Base-by-base conservation (phyloP, 2,797 vertebrate genomes). In the Xyrichtys novacula region DNA sequence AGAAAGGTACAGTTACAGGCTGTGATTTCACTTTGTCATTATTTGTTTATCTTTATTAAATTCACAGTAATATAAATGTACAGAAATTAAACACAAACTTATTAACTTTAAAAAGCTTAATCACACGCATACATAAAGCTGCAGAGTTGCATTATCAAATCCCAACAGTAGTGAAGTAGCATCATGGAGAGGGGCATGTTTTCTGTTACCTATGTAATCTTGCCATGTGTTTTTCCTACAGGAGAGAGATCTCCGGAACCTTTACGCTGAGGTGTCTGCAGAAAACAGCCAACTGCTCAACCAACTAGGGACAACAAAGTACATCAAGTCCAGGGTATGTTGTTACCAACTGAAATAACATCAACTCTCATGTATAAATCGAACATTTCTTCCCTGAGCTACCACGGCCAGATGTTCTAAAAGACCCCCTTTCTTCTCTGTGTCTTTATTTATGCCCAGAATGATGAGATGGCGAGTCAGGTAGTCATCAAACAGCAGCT, bases 231-330 rank as follows among this genome's bases (percentile, higher is more conserved):
- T 66, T 56, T 19, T 34, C 1, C 57, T 80, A 62, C 81, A 99
- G 98, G 96, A 98, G 85, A 95, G 90, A 75, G 89, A 93, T 61
- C 78, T 96, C 9, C 76, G 92, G 29, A 96, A 94, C 57, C 93
- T 82, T 23, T 98, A 91, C 53, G 92, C 94, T 11, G 94, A 96
- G 83, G 88, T 91, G 2, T 85, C 92, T 16, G 97, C 94, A 28
- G 88, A 95, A 64, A 95, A 95, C 8, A 89, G 93, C 38, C 93
- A 98, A 85, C 91, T 93, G 15, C 90, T 97, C 54, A 93, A 46
- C 44, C 95, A 95, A 75, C 74, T 99, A 90, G 89, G 81, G 52
- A 95, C 95, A 49, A 92, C 94, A 17, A 96, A 93, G 71, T 95
- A 91, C 83, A 67, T 98, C 6, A 70, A 87, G 68, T 91, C 93